Percentiles rank a stretch among this genome's conserved stretches.
phyloP scores from a whole-genome alignment of 1,140 invertebrate species.

The Meloidogyne chitwoodi region DNA sequence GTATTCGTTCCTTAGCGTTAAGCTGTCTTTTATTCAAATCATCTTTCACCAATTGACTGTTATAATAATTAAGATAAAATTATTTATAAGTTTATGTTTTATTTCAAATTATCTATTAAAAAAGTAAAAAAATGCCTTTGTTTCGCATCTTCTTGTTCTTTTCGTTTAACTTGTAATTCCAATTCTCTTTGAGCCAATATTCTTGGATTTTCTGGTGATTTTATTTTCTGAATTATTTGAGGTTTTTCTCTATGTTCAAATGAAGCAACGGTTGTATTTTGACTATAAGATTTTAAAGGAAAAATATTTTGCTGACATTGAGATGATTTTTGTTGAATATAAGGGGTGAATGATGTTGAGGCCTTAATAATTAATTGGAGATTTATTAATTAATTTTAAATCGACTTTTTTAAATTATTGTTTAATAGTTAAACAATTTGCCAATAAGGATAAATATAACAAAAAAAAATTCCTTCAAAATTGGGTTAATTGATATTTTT shows the following conservation, averaged over 20 bases:
- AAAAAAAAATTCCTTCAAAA: too few species aligned
- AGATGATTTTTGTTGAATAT: not conserved
- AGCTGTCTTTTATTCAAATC: slow-evolving; percentile 15
- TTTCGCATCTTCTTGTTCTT: slow-evolving; percentile 24
- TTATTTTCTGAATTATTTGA: not conserved
- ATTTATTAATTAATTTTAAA: not conserved
- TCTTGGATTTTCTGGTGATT: slow-evolving; percentile 27
- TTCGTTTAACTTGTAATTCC: slow-evolving; percentile 18
- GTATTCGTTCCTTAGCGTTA: slow-evolving; percentile 4
- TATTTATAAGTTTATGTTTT: too few species aligned
- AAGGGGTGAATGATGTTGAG: not conserved
- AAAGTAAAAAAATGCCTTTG: not conserved
- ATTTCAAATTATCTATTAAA: too few species aligned
- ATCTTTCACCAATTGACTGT: slow-evolving; percentile 14
- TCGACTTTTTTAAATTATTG: too few species aligned
- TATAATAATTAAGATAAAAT: not conserved
- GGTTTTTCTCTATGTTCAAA: not conserved
- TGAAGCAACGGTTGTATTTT: not conserved
- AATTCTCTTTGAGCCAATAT: slow-evolving; percentile 30
- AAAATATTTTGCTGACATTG: slow-evolving; percentile 7
- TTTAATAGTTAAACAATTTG: too few species aligned
- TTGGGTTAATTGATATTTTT: too few species aligned
- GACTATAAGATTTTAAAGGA: not conserved
- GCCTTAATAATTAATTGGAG: not conserved
- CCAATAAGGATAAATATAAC: too few species aligned